phyloP scores from a whole-genome alignment of 2,888 invertebrate genomes.

The Brachylomia viminalis region DNA sequence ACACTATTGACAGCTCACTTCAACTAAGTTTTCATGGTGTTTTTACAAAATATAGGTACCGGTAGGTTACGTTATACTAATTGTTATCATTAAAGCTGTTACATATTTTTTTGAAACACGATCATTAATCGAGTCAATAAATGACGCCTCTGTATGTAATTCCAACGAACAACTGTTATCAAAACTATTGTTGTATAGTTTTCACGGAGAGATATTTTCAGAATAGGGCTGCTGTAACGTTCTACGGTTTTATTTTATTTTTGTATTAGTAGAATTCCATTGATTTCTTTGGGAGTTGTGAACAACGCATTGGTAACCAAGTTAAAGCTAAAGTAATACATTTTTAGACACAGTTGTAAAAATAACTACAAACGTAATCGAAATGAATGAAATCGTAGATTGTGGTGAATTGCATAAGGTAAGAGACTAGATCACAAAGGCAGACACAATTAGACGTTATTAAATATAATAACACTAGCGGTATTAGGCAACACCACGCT shows the following conservation, averaged over 20 bases:
- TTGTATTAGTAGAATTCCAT: background rate
- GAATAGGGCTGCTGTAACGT: background rate
- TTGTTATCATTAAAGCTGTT: background rate
- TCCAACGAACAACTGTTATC: conserved; percentile 78
- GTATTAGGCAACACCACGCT: conserved; percentile 67
- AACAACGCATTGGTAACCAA: background rate
- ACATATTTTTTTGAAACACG: background rate
- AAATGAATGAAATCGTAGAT: conserved; percentile 22
- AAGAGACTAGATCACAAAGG: conserved; percentile 43
- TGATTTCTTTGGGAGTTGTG: background rate
- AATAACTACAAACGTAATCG: conserved; percentile 3
- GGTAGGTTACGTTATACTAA: background rate
- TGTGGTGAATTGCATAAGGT: conserved; percentile 41
- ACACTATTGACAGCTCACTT: background rate
- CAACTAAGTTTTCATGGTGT: background rate
- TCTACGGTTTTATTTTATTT: background rate
- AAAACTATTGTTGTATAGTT: no score
- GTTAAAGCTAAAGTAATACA: background rate
- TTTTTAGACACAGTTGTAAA: conserved; percentile 12
- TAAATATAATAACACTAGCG: conserved; percentile 72
- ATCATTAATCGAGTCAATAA: conserved; percentile 45
- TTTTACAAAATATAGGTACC: background rate
- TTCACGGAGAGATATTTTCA: background rate
- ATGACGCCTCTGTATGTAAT: conserved; percentile 28
- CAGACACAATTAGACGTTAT: conserved; percentile 59